Base-by-base conservation (phyloP, 2,113 vertebrate species). In the Megaceryle torquata region DNA sequence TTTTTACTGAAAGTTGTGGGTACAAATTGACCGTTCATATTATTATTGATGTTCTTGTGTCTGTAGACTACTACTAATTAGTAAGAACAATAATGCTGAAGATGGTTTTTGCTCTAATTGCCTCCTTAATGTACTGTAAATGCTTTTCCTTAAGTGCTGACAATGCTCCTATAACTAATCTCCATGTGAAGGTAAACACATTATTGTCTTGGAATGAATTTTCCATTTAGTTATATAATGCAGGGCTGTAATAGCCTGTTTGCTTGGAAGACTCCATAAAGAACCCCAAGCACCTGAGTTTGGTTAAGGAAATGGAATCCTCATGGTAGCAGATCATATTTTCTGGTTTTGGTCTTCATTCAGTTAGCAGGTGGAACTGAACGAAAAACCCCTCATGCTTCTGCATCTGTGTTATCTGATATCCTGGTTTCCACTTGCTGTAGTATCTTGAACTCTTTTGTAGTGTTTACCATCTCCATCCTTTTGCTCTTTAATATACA, bases 111-210 rank as follows among this genome's bases (percentile, higher is more conserved):
- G 82, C 96, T 96, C 80, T 94, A 97, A 97, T 96, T 97, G 96
- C 68, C 31, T 91, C 65, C 61, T 95, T 97, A 97, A 96, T 97
- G 91, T 96, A 90, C 86, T 93, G 93, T 95, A 88, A 95, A 95
- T 97, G 80, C 88, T 92, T 96, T 94, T 93, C 96, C 96, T 97
- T 96, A 97, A 97, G 94, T 98, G 95, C 94, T 97, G 97, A 96
- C 97, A 95, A 53, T 94, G 97, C 95, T 90, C 17, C 91, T 97
- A 41, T 94, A 97, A 94, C 69, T 97, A 94, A 93, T 92, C 91
- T 97, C 92, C 71, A 21, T 83, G 80, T 86, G 95, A 95, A 98
- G 94, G 96, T 94, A 91, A 97, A 87, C 88, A 91, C 85, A 81
- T 95, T 89, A 64, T 95, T 96, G 94, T 96, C 93, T 91, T 82